Base-by-base conservation (phyloP, 1,140 invertebrate genomes). In the Orchesella cincta region DNA sequence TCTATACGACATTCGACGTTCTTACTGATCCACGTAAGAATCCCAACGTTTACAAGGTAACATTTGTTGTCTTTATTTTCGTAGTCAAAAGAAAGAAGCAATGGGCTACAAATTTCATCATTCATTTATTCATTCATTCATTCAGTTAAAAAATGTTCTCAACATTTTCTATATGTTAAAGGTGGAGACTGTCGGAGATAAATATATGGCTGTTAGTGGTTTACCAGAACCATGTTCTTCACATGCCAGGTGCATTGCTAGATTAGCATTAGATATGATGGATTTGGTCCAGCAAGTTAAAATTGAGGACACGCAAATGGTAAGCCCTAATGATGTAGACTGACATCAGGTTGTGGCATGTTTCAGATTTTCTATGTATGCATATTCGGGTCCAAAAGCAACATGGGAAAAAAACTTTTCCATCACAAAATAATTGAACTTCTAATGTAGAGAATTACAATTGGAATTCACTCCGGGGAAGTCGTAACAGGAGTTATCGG, bases 121-220 rank as follows among this genome's bases (percentile, higher is more conserved):
- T 5, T 23, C 29, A n/a, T 74, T n/a, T 35, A 78, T 18, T 28
- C 2, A 57, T 70, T 67, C 14, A 72, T 78, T 74, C 36, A 35
- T 71, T 81, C 77, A n/a, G 79, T 20, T n/a, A n/a, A n/a, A n/a
- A n/a, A n/a, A n/a, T n/a, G n/a, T 26, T 52, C 16, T 52, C 1
- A 76, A 52, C 83, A 20, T n/a, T n/a, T n/a, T n/a, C n/a, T n/a
- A n/a, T n/a, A n/a, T n/a, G n/a, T n/a, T n/a, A n/a, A 85, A 99
- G 96, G 97, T 99, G 51, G 97, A 99, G 88, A 99, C 97, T n/a
- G 94, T 98, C 28, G 97, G 97, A 81, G 97, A 99, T 86, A 98
- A 98, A 85, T 99, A 99, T 86, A 98, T 99, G 97, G 96, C 96
- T 0, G 96, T 98, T 3, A 98, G 96, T 81, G 97, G 97, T 26